Base-by-base conservation (phyloP, 2,888 invertebrate genomes). In the Apodemia mormo region DNA sequence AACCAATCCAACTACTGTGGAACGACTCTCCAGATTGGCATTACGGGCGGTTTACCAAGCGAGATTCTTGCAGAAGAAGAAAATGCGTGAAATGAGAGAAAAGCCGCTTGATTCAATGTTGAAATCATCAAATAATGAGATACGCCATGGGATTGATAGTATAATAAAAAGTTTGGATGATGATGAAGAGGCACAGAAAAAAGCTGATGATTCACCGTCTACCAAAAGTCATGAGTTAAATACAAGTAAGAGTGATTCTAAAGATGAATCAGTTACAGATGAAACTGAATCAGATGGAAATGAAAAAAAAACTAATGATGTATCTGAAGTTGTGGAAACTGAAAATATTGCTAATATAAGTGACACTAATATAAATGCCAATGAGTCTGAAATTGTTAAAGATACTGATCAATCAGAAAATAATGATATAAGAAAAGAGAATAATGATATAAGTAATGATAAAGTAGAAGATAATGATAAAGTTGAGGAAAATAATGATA, bases 31-130 rank as follows among this genome's bases (percentile, higher is more conserved):
- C 0, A 78, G 78, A 0, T 74, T 92, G 0, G 71, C 85, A 0
- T 70, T 93, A 0, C 88, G 87, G 70, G 85, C 82, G 0, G 78
- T 92, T 65, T 90, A 87, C 78, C 88, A 90, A 0, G 76, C 77
- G 2, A 83, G 80, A 68, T 76, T 78, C 2, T 68, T 89, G 12
- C 64, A 64, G 30, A 64, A 64, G 0, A 84, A 78, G 64, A 90
- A 81, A 68, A 76, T 74, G 0, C 77, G 81, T 54, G 85, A 81
- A 69, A 66, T 81, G 0, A 81, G 82, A 73, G 81, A 84, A 49
- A 76, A 75, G 12, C 73, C 72, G 1, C 77, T 79, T 8, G 79
- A 81, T 29, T 76, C 76, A 0, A 74, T 78, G 0, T 73, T 81
- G 3, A 80, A 80, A 49, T 75, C 72, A 1, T 77, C 64, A 2